Percentiles rank a stretch among this genome's conserved stretches.
Evolutionary conservation across 2,888 invertebrate genomes (phyloP).

Genomic region (Orthosia gothica): DNA sequence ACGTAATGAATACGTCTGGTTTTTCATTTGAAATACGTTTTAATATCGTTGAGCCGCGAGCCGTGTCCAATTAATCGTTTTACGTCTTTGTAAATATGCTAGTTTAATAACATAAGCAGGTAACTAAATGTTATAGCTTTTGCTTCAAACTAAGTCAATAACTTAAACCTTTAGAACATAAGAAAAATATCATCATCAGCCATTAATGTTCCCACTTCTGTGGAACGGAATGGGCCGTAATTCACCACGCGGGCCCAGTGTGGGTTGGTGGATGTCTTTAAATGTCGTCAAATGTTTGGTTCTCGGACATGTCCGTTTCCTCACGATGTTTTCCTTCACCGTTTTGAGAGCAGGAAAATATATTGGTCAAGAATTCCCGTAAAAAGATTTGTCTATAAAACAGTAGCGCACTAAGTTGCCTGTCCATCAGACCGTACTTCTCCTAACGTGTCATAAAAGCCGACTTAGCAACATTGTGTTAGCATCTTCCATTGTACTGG

Average conservation of each 20-base stretch:
- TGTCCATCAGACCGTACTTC: slow-evolving; percentile 15
- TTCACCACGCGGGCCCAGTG: too few relatives aligned
- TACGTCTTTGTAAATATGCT: slow-evolving; percentile 42
- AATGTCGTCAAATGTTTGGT: too few relatives aligned
- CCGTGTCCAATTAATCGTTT: slow-evolving; percentile 62
- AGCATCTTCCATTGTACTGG: slow-evolving; percentile 18
- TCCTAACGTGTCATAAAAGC: slow-evolving; percentile 23
- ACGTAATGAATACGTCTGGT: slow-evolving; percentile 54
- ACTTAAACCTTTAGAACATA: not conserved
- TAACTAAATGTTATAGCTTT: slow-evolving; percentile 4
- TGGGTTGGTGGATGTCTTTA: too few relatives aligned
- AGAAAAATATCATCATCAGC: too few relatives aligned
- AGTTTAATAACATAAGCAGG: slow-evolving; percentile 22
- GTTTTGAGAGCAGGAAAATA: not conserved
- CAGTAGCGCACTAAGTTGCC: not conserved
- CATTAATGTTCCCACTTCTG: too few relatives aligned
- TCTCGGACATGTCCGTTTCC: too few relatives aligned
- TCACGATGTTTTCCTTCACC: too few relatives aligned
- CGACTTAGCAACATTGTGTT: slow-evolving; percentile 14
- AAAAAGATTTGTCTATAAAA: not conserved
- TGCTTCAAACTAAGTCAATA: not conserved
- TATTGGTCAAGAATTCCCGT: not conserved
- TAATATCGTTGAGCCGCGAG: slow-evolving; percentile 49
- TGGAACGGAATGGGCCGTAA: too few relatives aligned
- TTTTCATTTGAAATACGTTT: slow-evolving; percentile 63